Evolutionary conservation across 2,113 vertebrate genomes (phyloP).

Genomic region (Leptobrachium leishanense): DNA sequence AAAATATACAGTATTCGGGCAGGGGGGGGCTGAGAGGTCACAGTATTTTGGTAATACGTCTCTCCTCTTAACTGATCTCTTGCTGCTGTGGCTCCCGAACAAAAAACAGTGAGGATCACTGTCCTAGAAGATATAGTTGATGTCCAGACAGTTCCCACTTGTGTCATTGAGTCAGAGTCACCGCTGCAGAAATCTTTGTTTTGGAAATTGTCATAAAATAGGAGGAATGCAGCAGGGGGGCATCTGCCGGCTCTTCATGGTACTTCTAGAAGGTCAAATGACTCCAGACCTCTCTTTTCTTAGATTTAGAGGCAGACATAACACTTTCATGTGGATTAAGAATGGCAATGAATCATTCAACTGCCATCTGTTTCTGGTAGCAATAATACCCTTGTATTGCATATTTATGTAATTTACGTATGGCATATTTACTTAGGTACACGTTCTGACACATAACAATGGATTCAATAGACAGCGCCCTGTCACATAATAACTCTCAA

Average conservation of each 20-base stretch:
- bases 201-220: neutral
- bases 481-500: too few relatives aligned
- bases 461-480: too few relatives aligned
- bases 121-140: too few relatives aligned
- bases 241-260: neutral
- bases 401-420: slow-evolving; percentile 6
- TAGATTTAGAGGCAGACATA: neutral
- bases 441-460: neutral
- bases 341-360: slow-evolving; percentile 36
- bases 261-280: slow-evolving; percentile 14
- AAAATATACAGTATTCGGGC: too few relatives aligned
- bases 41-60: too few relatives aligned
- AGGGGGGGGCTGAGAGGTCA: too few relatives aligned
- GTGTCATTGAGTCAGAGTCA: too few relatives aligned
- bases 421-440: neutral
- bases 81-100: too few relatives aligned
- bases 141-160: too few relatives aligned
- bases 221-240: slow-evolving; percentile 3
- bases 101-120: too few relatives aligned
- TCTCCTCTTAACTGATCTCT: too few relatives aligned
- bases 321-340: slow-evolving; percentile 31
- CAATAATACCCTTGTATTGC: slow-evolving; percentile 25
- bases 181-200: slow-evolving; percentile 3
- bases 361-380: slow-evolving; percentile 31
- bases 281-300: neutral